phyloP scores from a whole-genome alignment of 2,797 vertebrate species.

The Amblyraja radiata region DNA sequence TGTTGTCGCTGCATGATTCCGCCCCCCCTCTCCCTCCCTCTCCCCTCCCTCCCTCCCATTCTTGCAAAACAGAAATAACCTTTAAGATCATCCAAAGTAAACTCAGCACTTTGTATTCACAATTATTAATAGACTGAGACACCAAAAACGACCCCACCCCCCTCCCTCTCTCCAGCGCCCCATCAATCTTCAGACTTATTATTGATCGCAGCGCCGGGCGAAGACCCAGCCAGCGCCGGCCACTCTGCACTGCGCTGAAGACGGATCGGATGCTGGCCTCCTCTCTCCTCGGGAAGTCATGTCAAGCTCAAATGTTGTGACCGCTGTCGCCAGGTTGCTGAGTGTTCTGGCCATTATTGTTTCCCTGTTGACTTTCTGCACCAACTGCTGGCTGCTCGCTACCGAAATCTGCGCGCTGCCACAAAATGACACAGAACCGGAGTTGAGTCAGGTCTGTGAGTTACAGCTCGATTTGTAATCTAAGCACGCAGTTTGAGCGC shows the following conservation, averaged over 20 bases:
- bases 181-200: not conserved
- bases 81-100: constrained; percentile 19
- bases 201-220: constrained; percentile 12
- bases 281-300: constrained; percentile 20
- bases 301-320: not conserved
- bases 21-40: too few species aligned
- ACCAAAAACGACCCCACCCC: not conserved
- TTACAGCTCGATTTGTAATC: not conserved
- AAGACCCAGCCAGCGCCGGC: not conserved
- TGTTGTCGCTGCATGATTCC: not conserved
- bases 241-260: not conserved
- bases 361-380: constrained; percentile 31
- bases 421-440: not conserved
- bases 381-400: constrained; percentile 18
- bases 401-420: not conserved
- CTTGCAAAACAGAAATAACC: constrained; percentile 7
- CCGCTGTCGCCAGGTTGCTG: not conserved
- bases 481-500: not conserved
- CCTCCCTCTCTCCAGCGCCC: too few species aligned
- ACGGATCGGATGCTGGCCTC: not conserved
- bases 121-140: constrained; percentile 29
- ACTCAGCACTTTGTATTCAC: constrained; percentile 4
- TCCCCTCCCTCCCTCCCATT: not conserved
- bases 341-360: not conserved
- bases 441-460: not conserved